phyloP scores from a whole-genome alignment of 1,140 invertebrate species.

The Eueides isabella region DNA sequence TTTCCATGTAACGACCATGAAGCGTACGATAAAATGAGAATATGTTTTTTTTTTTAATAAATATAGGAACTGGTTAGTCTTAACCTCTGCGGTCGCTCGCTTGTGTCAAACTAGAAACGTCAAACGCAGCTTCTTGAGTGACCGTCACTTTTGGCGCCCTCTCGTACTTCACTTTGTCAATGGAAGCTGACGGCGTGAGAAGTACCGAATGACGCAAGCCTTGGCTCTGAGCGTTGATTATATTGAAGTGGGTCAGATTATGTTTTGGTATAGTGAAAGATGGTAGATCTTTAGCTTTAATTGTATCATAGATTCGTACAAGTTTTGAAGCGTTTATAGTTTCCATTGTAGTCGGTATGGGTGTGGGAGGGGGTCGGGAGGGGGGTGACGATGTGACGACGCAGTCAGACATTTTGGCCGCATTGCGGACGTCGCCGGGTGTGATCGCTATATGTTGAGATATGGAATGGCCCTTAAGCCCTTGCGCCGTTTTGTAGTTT shows the following conservation, averaged over 20 bases:
- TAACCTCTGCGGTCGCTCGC: constrained; percentile 45
- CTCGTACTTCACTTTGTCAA: constrained; percentile 61
- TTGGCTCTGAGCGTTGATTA: constrained; percentile 51
- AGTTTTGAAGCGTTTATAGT: constrained; percentile 64
- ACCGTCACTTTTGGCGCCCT: constrained; percentile 60
- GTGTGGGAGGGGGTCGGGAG: constrained; percentile 40
- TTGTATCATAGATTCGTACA: constrained; percentile 72
- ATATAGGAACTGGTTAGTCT: constrained; percentile 62
- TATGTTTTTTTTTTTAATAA: not conserved
- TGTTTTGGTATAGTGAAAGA: constrained; percentile 71
- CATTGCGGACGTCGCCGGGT: constrained; percentile 31
- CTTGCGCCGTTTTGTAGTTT: constrained; percentile 90
- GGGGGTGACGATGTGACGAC: constrained; percentile 66
- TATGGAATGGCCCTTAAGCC: constrained; percentile 87
- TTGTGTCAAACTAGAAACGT: constrained; percentile 37
- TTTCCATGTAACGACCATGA: not conserved
- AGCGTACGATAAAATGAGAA: not conserved
- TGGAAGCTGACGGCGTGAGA: constrained; percentile 46
- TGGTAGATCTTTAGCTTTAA: constrained; percentile 64
- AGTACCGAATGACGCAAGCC: constrained; percentile 50
- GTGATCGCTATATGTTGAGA: constrained; percentile 82
- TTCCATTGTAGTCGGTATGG: constrained; percentile 40
- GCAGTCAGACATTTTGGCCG: constrained; percentile 54
- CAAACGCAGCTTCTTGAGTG: constrained; percentile 49
- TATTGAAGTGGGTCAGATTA: constrained; percentile 59